Percentiles rank a stretch among this genome's conserved stretches.
Conservation (phyloP, 2,888 invertebrate species). For the Epinotia brunnichana region DNA sequence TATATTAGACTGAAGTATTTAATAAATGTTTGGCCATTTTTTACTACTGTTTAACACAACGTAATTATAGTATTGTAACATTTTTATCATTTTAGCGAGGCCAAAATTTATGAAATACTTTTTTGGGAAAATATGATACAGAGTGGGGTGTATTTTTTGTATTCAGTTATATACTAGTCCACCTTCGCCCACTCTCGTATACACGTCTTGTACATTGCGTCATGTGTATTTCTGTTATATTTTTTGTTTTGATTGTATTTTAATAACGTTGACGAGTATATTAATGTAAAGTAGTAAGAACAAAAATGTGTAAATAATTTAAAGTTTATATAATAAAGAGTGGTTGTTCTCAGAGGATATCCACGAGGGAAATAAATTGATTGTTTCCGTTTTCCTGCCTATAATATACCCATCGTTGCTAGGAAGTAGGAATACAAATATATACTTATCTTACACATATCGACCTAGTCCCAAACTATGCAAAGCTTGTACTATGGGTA, state of each 20-base stretch:
- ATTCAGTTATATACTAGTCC: constrained; percentile 81
- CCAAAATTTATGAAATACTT: constrained; percentile 79
- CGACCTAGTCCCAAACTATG: too few relatives aligned
- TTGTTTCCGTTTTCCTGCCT: constrained; percentile 50
- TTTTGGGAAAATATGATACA: constrained; percentile 57
- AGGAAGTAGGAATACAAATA: too few relatives aligned
- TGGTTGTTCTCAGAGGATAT: constrained; percentile 77
- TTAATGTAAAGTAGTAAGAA: constrained; percentile 82
- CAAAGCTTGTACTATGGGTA: too few relatives aligned
- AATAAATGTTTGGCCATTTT: constrained; percentile 72
- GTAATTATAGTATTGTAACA: constrained; percentile 59
- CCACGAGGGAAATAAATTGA: constrained; percentile 57
- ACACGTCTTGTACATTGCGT: constrained; percentile 68
- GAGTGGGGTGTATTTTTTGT: constrained; percentile 74
- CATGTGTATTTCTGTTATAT: constrained; percentile 79
- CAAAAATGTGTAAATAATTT: constrained; percentile 82
- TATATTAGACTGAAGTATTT: constrained; percentile 81
- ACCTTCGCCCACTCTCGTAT: constrained; percentile 72
- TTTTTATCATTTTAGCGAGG: constrained; percentile 62
- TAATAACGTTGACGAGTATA: constrained; percentile 80
- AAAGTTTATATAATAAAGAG: constrained; percentile 84
- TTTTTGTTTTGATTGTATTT: constrained; percentile 82
- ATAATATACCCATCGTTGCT: too few relatives aligned
- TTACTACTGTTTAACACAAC: constrained; percentile 61
- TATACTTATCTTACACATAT: too few relatives aligned